Conservation (phyloP, 2,113 vertebrate genomes). For the Ailurus styani region DNA sequence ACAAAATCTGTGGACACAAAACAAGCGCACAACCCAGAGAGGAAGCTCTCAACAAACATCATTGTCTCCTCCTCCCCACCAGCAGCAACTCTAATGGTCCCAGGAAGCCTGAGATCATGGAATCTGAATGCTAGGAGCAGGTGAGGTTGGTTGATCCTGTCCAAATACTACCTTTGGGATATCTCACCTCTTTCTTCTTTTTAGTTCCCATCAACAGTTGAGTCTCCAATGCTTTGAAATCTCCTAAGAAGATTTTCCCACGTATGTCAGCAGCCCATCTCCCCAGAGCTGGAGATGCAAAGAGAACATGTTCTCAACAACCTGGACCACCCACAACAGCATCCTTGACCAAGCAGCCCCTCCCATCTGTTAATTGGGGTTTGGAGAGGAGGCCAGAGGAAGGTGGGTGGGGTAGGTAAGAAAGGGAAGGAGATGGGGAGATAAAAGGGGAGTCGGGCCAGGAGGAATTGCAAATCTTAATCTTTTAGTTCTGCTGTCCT, state of each 20-base stretch:
- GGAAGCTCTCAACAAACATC: fast-evolving
- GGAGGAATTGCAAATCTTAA: neutral
- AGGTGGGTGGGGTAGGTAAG: neutral
- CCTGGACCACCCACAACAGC: neutral
- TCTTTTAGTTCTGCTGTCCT: neutral
- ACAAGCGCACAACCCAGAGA: fast-evolving
- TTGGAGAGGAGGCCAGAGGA: neutral
- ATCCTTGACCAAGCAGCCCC: neutral
- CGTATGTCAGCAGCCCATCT: neutral
- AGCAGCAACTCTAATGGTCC: fast-evolving
- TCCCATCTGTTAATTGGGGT: neutral
- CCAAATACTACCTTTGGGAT: neutral
- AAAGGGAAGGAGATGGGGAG: neutral
- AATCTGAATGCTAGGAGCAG: neutral
- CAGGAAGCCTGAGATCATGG: neutral
- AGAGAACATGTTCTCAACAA: neutral
- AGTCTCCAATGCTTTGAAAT: neutral
- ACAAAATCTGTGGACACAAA: fast-evolving
- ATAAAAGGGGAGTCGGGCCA: neutral
- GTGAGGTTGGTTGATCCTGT: neutral
- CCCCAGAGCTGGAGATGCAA: neutral
- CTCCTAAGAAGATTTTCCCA: neutral
- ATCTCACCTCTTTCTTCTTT: neutral
- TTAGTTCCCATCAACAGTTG: neutral
- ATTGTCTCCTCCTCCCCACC: fast-evolving